Base-by-base conservation (phyloP, 2,113 vertebrate species). In the Serinus canaria region DNA sequence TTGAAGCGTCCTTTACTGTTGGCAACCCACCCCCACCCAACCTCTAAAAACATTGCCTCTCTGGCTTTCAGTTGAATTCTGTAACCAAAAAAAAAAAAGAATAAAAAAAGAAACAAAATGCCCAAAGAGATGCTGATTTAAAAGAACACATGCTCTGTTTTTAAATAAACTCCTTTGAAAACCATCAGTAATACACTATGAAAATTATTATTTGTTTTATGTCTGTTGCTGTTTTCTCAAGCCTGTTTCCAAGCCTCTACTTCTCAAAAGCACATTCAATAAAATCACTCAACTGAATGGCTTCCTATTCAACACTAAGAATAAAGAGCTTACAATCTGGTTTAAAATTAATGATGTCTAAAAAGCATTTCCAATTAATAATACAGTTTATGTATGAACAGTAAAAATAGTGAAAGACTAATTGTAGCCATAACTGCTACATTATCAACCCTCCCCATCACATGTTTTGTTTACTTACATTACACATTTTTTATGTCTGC, bases 11-110 rank as follows among this genome's bases (percentile, higher is more conserved):
- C 13, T 66, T 56, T 80, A 68, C 49, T 76, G 13, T 14, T 56
- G 25, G 49, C 4, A 75, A 53, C 27, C 5, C 11, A 17, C 2
- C 0, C 2, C 9, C 9, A 35, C 5, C 3, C 17, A 78, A 53
- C 4, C 28, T 41, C 53, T 46, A 44, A 49, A 43, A 52, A 68
- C 1, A 50, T 11, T 50, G 59, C 8, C 11, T 70, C 10, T 16
- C 11, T 66, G 5, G 1, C 58, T 64, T 44, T 43, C n/a, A 43
- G 35, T 68, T 76, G 39, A 82, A 24, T 72, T 89, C 14, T 68
- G 89, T n/a, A 68, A 20, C 4, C 8, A 43, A 7, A 50, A 19
- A 7, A 50, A 21, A 8, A 44, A n/a, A 64, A 5, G 4, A 50
- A 22, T 0, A 41, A 21, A 30, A 20, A 50, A 55, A 37, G 4